Base-by-base conservation (phyloP, 2,797 vertebrate species). In the Enteromius mattozi region DNA sequence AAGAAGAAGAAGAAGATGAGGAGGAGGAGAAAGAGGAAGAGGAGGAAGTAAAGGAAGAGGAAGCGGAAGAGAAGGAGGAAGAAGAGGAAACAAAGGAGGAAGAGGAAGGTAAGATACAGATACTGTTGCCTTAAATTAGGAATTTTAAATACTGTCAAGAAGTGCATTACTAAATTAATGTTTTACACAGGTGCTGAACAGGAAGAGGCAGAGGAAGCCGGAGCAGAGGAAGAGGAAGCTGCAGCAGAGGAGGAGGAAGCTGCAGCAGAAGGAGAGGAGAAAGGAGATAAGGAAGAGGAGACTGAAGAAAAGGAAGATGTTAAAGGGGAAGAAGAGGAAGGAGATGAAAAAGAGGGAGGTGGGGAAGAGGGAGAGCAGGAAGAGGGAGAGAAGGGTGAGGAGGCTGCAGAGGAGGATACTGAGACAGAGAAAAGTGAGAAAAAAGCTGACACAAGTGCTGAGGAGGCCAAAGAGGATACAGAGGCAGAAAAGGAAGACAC, bases 1-100 rank as follows among this genome's bases (percentile, higher is more conserved):
- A 97, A 45, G 95, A 96, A 0, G 94, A 95, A 27, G 96, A 95
- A 61, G 93, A 94, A 33, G 92, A 94, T 1, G 92, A 95, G 78
- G 93, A 94, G 0, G 92, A 91, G 16, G 90, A 89, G 1, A 78
- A 86, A 2, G 82, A 90, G 30, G 90, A 92, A 2, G 90, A 91
- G 49, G 90, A 91, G 6, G 91, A 91, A 69, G 80, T 81, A 1
- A 84, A 84, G 1, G 75, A 84, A 2, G 86, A 87, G 3, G 76
- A 84, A 7, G 77, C 80, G 2, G 75, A 88, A 1, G 80, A 88
- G 0, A 76, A 75, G 4, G 84, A 84, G 17, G 85, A 70, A 9
- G 87, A 87, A 1, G 79, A 83, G 0, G 87, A 65, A 5, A 86
- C 71, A 1, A 85, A 88, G 19, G 84, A 88, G 10, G 89, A 68